Conservation (phyloP, 2,113 vertebrate genomes). For the Percopsis transmontana region DNA sequence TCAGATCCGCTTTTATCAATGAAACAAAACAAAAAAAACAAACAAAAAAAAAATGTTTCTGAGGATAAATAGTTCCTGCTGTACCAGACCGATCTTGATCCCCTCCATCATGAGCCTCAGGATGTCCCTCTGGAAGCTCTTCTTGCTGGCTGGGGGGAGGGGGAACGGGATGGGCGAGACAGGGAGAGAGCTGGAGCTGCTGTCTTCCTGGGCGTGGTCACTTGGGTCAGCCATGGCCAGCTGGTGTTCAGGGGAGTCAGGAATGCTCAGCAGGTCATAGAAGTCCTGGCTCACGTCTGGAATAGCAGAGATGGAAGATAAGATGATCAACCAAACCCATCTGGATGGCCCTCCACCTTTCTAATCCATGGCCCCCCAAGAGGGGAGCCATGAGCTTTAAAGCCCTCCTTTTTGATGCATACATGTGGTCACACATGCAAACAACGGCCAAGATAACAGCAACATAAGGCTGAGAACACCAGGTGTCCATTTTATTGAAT, state of each 20-base stretch:
- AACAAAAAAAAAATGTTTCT: conserved; percentile 2
- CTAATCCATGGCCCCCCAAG: no score
- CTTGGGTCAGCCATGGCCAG: conserved; percentile 69
- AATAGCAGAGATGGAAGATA: conserved; percentile 8
- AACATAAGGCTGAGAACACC: no score
- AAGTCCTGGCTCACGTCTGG: conserved; percentile 86
- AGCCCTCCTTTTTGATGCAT: no score
- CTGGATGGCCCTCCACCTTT: no score
- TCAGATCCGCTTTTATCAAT: neutral
- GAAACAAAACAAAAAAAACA: neutral
- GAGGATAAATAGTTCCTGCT: neutral
- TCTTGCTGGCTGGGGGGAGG: conserved; percentile 78
- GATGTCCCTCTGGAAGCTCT: conserved; percentile 89
- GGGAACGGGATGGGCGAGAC: conserved; percentile 72
- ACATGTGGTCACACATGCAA: no score
- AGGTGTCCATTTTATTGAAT: no score
- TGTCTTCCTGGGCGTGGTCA: conserved; percentile 79
- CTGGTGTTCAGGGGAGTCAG: conserved; percentile 81
- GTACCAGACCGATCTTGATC: conserved; percentile 85
- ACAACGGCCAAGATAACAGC: no score
- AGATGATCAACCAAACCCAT: conserved; percentile 9
- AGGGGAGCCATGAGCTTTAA: no score
- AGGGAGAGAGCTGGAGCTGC: conserved; percentile 71
- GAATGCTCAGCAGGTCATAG: conserved; percentile 86
- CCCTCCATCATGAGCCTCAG: conserved; percentile 90